Base-by-base conservation (phyloP, 2,888 invertebrate species). In the Lochmaea crataegi region DNA sequence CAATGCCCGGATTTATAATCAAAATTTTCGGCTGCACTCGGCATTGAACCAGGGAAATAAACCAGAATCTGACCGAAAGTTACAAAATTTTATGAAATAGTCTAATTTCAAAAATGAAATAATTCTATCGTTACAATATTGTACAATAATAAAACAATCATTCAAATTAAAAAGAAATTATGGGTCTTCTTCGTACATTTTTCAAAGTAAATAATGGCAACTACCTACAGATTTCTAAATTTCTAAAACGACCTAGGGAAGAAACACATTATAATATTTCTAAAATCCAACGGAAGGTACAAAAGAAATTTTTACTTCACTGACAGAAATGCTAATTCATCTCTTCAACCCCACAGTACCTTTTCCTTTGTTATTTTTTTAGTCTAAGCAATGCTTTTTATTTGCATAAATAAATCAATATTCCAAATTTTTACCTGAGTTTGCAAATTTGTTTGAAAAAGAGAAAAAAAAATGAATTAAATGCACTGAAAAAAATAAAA, bases 401-500 rank as follows among this genome's bases (percentile, higher is more conserved):
- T 63, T 63, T 63, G 42, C 61, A 63, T 63, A 63, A 41, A 63
- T 18, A 63, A 63, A 63, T 42, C 61, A 63, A 63, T 63, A 18
- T 60, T 38, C 7, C 9, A 16, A 16, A 63, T 42, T 63, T 63
- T 42, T 63, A 63, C 61, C 61, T 63, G 61, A 42, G 16, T 41
- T 41, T 60, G 10, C 32, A n/a, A 38, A 9, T 60, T 26, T 14
- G 3, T 14, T n/a, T 22, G 5, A 22, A 22, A 22, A 22, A 22
- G 56, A 56, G 18, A 1, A 45, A 45, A 14, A 42, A 38, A 38
- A 38, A 7, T 38, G 7, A 38, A 38, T 9, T 38, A 38, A 5
- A 38, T n/a, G n/a, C n/a, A n/a, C n/a, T n/a, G n/a, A n/a, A n/a
- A n/a, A n/a, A n/a, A n/a, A n/a, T n/a, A n/a, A n/a, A n/a, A n/a